phyloP scores from a whole-genome alignment of 2,888 invertebrate genomes.

The Teinopalpus imperialis region DNA sequence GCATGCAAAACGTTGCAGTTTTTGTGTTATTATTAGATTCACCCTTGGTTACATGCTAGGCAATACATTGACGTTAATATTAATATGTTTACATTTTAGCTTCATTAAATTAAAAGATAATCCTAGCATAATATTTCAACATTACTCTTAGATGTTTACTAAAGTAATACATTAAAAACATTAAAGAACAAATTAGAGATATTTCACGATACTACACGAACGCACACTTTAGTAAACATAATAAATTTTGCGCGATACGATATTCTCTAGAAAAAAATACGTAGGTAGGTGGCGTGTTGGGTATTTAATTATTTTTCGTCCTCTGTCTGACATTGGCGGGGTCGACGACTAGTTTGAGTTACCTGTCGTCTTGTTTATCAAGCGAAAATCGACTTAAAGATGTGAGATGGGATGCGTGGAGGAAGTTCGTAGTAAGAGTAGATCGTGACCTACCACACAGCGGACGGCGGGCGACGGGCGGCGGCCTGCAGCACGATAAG shows the following conservation, averaged over 20 bases:
- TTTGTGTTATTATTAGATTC: conserved; percentile 4
- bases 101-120: conserved; percentile 1
- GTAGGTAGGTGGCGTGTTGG: conserved; percentile 7
- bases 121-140: not conserved
- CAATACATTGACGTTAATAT: not conserved
- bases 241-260: not conserved
- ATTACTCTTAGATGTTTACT: no score
- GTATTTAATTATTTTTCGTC: conserved; percentile 24
- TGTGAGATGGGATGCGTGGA: conserved; percentile 19
- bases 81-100: not conserved
- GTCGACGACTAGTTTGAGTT: conserved; percentile 6
- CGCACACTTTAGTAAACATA: not conserved
- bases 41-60: not conserved
- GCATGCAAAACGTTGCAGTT: conserved; percentile 1
- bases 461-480: conserved; percentile 26
- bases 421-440: conserved; percentile 31
- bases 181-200: no score
- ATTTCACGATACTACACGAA: no score
- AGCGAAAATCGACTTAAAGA: conserved; percentile 21
- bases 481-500: conserved; percentile 32
- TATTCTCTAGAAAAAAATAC: conserved; percentile 12
- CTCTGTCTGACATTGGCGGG: conserved; percentile 24
- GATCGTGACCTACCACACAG: conserved; percentile 48
- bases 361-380: conserved; percentile 5
- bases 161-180: no score